Base-by-base conservation (phyloP, 2,113 vertebrate genomes). In the Halcyon malimbica region DNA sequence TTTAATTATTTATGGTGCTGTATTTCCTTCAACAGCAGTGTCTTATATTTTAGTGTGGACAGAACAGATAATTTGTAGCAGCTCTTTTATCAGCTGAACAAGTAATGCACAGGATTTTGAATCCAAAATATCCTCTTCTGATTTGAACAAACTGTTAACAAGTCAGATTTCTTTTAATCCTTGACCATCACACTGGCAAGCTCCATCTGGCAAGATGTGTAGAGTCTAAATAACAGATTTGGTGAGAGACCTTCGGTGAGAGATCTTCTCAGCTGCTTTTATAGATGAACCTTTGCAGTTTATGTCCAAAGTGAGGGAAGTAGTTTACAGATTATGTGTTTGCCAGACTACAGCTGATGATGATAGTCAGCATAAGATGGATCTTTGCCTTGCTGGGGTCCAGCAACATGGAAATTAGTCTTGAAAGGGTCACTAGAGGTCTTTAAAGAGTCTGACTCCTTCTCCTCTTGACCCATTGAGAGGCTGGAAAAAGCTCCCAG, bases 1-100 rank as follows among this genome's bases (percentile, higher is more conserved):
- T 95, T 96, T 96, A 64, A 78, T 97, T 97, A 97, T 97, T 97
- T 95, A 94, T 95, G 76, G 80, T 64, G 65, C 44, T 10, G 6
- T 89, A 82, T 90, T 94, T 94, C 68, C 82, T 93, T 92, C 78
- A 51, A 20, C 51, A 79, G 57, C 67, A 89, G 73, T 80, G 59
- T 54, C 85, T 95, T 89, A 25, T 90, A 71, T 94, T 96, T 96
- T 82, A 93, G 37, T 69, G 51, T 33, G 67, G 51, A 60, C 77
- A 91, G 94, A 95, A 69, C 7, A 96, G 79, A 69, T 80, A 84
- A 97, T 96, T 92, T 96, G 82, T 68, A 88, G 63, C 28, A 48
- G 25, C 50, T 83, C 42, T 83, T 94, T 92, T 89, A 78, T 93
- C 37, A 3, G 19, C 6, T 83, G 41, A 94, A 94, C 59, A 94